A percentile compares a stretch with the other conserved stretches of the same genome.
Evolutionary conservation across 2,113 vertebrate species (phyloP).

Genomic region (Crotalus helleri): DNA sequence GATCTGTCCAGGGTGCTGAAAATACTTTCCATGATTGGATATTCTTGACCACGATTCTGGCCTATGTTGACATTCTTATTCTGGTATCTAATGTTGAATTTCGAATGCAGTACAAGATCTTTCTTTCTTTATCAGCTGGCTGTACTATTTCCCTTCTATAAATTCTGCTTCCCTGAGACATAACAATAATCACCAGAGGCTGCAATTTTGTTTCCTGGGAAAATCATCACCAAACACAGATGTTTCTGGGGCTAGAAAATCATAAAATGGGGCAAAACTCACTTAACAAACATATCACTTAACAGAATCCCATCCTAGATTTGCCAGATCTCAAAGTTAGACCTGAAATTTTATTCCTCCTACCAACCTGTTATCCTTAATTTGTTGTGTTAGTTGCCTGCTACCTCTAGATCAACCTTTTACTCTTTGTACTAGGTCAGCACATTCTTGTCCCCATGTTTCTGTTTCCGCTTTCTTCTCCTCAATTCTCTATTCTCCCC

Average conservation of each 20-base stretch:
- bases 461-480: not conserved
- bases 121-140: not conserved
- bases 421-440: not conserved
- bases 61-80: not conserved
- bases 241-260: not conserved
- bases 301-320: not conserved
- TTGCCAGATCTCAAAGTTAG: not conserved
- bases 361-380: not conserved
- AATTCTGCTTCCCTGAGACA: not conserved
- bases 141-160: not conserved
- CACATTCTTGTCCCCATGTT: not conserved
- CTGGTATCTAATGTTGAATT: not conserved
- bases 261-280: too few relatives aligned
- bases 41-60: not conserved
- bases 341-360: not conserved
- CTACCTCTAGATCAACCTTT: not conserved
- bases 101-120: not conserved
- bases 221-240: not conserved
- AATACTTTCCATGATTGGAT: not conserved
- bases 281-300: too few relatives aligned
- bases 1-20: conserved; percentile 3
- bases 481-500: not conserved
- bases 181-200: not conserved
- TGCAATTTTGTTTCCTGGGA: not conserved
- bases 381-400: not conserved